Base-by-base conservation (phyloP, 2,113 vertebrate species). In the Hippoglossus stenolepis region DNA sequence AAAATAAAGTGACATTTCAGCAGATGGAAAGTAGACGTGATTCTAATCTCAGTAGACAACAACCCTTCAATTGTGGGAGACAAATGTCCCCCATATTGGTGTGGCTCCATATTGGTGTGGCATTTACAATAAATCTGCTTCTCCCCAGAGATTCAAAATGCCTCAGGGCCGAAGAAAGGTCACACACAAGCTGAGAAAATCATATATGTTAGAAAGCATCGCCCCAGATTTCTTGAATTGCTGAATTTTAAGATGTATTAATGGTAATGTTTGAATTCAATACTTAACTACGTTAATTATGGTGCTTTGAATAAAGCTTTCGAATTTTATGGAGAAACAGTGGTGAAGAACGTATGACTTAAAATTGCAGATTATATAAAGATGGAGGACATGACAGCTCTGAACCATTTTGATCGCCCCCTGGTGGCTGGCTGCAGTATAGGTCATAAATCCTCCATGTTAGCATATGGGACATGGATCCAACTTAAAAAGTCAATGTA, bases 91-190 rank as follows among this genome's bases (percentile, higher is more conserved):
- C 45, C 43, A 18, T 61, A 49, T 56, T 66, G 24, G 14, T 61
- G 3, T 53, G 71, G 38, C 47, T 84, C 21, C 15, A 57, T 59
- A 43, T 40, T 77, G 47, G 23, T 72, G 66, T 74, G 75, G 58
- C 79, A 86, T 90, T 91, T 86, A 51, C 49, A 71, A 77, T 80
- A 66, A 82, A 67, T 83, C 49, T 1, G 28, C 49, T 40, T 67
- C 62, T 56, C n/a, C 15, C 60, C 24, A 0, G 47, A 18, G 23
- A 54, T 65, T 82, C 35, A 40, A 58, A 84, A 72, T 6, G 62
- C 73, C 66, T 79, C 21, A 7, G 23, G 79, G 57, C 64, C 38
- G 28, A 38, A 21, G 20, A 68, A 87, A 90, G 79, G 77, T 82
- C 75, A 77, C 56, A 38, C 35, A 38, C 15, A 9, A 66, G 62